Evolutionary conservation across 2,888 invertebrate species (phyloP), one percentile per base, ranked within the genome.

Genomic region (Rotaria socialis): DNA sequence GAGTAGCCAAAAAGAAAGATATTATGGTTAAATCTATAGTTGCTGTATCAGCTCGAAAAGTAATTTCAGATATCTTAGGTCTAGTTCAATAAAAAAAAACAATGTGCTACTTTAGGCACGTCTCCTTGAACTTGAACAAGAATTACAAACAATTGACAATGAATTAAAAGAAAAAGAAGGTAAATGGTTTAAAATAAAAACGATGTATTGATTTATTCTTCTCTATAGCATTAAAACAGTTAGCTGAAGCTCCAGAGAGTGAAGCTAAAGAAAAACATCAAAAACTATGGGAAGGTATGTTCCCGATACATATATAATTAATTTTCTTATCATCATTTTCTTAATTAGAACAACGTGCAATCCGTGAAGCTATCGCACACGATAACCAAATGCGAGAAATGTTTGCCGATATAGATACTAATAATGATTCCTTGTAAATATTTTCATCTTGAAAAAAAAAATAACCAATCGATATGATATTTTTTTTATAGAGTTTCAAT

Each of bases 361-460:
- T 89, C 85, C 87, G 87, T 35, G 89, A 90, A 86, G 89, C 89
- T 86, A 89, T 88, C 67, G 89, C 89, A 85, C 91, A 90, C 67
- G 89, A 89, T 85, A 88, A 88, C 47, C 88, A 88, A 84, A 90
- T 90, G 10, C 88, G 89, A 56, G 89, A 89, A n/a, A 94, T 94
- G 84, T 98, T 97, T 90, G 92, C 92, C 58, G 93, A 93, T 89
- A 93, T 95, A 89, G 97, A 97, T 92, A 93, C 94, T 1, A 95
- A 98, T 92, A 92, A 93, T 88, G 95, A 96, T 92, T 94, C 94
- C 84, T 90, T 56, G 84, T 80, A 84, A 22, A 16, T 56, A 41
- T 10, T 58, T 67, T 43, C 16, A n/a, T n/a, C n/a, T 47, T 35
- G 87, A 35, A 27, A 10, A 84, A 41, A 35, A 22, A 85, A 86